Evolutionary conservation across 2,888 invertebrate species (phyloP), one percentile per base, ranked within the genome.

Genomic region (Nineta flava): DNA sequence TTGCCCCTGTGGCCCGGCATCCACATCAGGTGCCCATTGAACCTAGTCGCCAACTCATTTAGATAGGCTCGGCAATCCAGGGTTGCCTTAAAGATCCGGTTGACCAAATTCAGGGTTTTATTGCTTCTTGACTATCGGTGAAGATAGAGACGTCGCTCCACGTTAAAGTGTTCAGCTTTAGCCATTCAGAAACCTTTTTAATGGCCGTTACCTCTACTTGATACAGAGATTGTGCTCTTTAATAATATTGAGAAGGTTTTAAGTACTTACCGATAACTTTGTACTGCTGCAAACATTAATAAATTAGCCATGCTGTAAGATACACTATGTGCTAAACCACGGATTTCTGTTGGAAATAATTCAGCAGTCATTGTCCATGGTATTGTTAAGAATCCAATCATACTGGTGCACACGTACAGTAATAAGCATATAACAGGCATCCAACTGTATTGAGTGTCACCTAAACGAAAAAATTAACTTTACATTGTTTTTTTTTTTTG

Each of bases 291-390:
- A 57, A 77, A 77, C 75, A 77, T 75, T 1, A 76, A 61, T 21
- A 75, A 55, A 57, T 76, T 75, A 1, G 75, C 77, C 55, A 73
- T 65, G 34, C 73, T 72, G 59, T 75, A 74, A 42, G 72, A 69
- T 46, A 77, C 65, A 9, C 76, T 74, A 55, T 77, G 76, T 0
- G 76, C 76, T 12, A 76, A 63, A 2, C 76, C 76, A 17, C 77
- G 67, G 42, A 77, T 76, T 54, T 76, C 75, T 2, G 74, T 67
- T 1, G 77, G 77, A 57, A 76, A 77, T 3, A 77, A 61, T 63
- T 77, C 77, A 0, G 77, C 77, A 1, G 76, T 77, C 75, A 77
- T 75, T n/a, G 76, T 77, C 77, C 77, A 77, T 1, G 77, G 77
- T 17, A 77, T 75, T 6, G 74, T 74, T 34, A 77, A 62, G 55